Evolutionary conservation across 2,888 invertebrate species (phyloP).

Genomic region (Pherbina coryleti): DNA sequence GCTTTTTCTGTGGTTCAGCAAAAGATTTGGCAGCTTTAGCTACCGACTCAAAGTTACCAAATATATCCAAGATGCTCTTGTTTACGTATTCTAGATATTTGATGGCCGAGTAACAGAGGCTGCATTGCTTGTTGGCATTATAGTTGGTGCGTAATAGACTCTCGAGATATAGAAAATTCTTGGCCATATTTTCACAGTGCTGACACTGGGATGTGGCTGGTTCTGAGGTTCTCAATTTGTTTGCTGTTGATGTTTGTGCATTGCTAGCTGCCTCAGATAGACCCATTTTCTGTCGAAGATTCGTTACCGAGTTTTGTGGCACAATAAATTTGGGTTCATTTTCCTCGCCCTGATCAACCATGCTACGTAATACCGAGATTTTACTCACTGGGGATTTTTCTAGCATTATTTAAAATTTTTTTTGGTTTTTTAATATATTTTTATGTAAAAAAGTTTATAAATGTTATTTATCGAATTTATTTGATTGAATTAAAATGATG

Average conservation of each 20-base stretch:
- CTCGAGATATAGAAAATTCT: conserved; percentile 62
- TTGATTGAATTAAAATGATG: neutral
- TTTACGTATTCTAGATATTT: conserved; percentile 61
- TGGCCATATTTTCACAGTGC: conserved; percentile 64
- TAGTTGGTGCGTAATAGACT: conserved; percentile 59
- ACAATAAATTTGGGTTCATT: conserved; percentile 52
- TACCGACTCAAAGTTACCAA: conserved; percentile 57
- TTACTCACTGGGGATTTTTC: conserved; percentile 52
- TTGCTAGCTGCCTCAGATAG: neutral
- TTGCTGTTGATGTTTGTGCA: neutral
- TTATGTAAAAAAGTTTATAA: neutral
- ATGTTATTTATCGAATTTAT: conserved; percentile 1
- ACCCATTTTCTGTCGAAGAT: conserved; percentile 46
- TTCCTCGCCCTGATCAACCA: conserved; percentile 55
- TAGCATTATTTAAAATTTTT: conserved; percentile 47
- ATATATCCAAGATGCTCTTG: conserved; percentile 59
- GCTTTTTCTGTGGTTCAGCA: conserved; percentile 32
- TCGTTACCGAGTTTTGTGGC: conserved; percentile 58
- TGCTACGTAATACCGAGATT: conserved; percentile 60
- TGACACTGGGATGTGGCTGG: conserved; percentile 52
- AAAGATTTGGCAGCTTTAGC: conserved; percentile 55
- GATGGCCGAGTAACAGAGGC: conserved; percentile 57
- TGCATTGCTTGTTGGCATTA: conserved; percentile 52
- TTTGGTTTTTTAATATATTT: conserved; percentile 16
- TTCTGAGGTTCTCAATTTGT: neutral